phyloP scores from a whole-genome alignment of 2,888 invertebrate genomes.

The Hypomecis punctinalis region DNA sequence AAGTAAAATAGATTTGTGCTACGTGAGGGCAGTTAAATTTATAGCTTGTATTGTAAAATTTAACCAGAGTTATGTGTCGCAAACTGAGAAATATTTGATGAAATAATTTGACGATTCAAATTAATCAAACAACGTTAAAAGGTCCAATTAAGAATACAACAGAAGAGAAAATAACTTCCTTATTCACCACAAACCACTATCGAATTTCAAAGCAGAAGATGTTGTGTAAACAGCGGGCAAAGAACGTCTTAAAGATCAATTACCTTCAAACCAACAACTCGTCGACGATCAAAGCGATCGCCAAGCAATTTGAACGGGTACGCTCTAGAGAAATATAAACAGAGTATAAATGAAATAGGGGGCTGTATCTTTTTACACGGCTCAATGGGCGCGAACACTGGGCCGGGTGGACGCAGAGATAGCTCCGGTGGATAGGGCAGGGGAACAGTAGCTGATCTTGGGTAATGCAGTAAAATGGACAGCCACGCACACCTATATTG shows the following conservation, averaged over 20 bases:
- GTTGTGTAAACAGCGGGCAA: slow-evolving; percentile 12
- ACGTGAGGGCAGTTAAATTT: slow-evolving; percentile 13
- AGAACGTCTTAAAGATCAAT: slow-evolving; percentile 23
- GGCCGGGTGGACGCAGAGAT: slow-evolving; percentile 26
- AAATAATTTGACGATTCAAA: too few species aligned
- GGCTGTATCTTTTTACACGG: slow-evolving; percentile 75
- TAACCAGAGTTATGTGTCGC: not conserved
- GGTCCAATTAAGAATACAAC: not conserved
- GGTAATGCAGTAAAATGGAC: not conserved
- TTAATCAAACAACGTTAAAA: not conserved
- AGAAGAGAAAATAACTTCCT: not conserved
- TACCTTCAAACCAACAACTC: slow-evolving; percentile 25
- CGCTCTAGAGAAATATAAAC: slow-evolving; percentile 36
- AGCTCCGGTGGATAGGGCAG: slow-evolving; percentile 18
- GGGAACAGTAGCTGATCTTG: not conserved
- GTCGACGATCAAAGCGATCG: slow-evolving; percentile 33
- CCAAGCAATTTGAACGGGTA: slow-evolving; percentile 30
- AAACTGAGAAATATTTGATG: not conserved
- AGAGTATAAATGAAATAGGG: slow-evolving; percentile 63
- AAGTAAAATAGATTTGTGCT: slow-evolving; percentile 30
- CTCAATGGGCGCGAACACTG: slow-evolving; percentile 71
- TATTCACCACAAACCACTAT: slow-evolving; percentile 17
- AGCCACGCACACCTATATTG: slow-evolving; percentile 7
- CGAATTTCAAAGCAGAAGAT: slow-evolving; percentile 4
- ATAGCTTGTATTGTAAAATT: not conserved